phyloP scores from a whole-genome alignment of 2,888 invertebrate genomes.

The Erannis defoliaria region DNA sequence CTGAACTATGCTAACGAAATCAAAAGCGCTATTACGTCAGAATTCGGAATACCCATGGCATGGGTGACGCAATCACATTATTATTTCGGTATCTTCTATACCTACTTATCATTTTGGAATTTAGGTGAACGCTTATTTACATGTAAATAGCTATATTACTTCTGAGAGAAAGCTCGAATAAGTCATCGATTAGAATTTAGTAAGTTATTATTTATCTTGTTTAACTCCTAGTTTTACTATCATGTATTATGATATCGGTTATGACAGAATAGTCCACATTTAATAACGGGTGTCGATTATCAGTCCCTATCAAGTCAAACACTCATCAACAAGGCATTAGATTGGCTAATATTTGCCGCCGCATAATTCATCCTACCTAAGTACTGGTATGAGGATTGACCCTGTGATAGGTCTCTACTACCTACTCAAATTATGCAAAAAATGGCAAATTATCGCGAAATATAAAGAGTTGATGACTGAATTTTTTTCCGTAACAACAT shows the following conservation, averaged over 20 bases:
- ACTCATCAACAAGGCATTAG: constrained; percentile 32
- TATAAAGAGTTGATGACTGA: constrained; percentile 1
- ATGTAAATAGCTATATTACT: neutral
- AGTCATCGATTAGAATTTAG: neutral
- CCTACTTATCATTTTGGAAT: neutral
- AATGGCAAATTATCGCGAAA: neutral
- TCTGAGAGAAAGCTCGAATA: neutral
- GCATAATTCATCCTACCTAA: neutral
- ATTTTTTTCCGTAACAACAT: neutral
- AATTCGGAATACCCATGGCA: constrained; percentile 17
- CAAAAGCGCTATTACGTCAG: constrained; percentile 14
- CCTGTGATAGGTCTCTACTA: neutral
- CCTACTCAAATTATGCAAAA: too few species aligned
- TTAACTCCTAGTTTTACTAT: neutral
- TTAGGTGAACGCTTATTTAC: constrained; percentile 2
- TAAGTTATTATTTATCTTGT: neutral
- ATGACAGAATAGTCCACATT: neutral
- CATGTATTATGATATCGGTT: constrained; percentile 6
- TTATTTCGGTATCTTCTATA: constrained; percentile 3
- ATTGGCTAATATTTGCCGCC: constrained; percentile 27
- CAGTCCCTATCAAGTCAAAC: constrained; percentile 26
- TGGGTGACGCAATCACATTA: constrained; percentile 21
- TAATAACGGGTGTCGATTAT: constrained; percentile 24
- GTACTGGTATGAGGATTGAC: neutral
- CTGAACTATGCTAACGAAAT: constrained; percentile 10